These are phyloP conservation scores for Pseudomyrmex pallidus DNA, from an alignment of 1,140 invertebrate genomes.

Conservation along the genomic window DNA sequence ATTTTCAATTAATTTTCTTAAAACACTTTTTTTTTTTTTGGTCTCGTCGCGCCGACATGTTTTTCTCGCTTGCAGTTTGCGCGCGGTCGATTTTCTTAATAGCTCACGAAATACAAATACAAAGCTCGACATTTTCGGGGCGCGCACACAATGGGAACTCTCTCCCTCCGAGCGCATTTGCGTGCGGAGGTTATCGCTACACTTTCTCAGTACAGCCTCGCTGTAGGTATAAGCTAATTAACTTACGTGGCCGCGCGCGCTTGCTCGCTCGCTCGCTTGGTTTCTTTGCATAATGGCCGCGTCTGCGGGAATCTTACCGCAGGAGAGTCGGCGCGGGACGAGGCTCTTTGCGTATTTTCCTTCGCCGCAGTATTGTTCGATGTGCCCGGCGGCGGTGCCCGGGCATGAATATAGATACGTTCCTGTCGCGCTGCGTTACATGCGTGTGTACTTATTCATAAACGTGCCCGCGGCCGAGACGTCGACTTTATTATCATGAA, in stretches of 20 bases:
- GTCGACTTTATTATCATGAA: constrained; percentile 70
- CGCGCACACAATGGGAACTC: not conserved
- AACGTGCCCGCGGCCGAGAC: constrained; percentile 61
- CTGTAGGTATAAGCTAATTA: constrained; percentile 62
- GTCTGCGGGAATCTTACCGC: constrained; percentile 41
- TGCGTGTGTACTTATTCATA: constrained; percentile 70
- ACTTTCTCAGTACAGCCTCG: constrained; percentile 30
- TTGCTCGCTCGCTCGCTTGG: not conserved
- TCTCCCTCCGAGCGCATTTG: not conserved
- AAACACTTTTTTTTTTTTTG: constrained; percentile 34
- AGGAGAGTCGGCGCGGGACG: constrained; percentile 25
- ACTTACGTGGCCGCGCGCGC: constrained; percentile 12
- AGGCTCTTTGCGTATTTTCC: constrained; percentile 8
- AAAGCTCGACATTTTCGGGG: not conserved
- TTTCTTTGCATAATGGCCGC: constrained; percentile 57
- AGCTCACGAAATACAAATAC: no score
- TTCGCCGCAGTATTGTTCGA: constrained; percentile 49
- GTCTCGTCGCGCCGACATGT: no score
- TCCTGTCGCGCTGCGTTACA: constrained; percentile 30
- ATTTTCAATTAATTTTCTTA: constrained; percentile 57
- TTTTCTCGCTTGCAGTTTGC: not conserved
- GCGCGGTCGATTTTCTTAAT: constrained; percentile 17
- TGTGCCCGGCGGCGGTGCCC: constrained; percentile 36
- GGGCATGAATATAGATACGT: constrained; percentile 63
- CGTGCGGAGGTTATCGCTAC: constrained; percentile 26